Conservation (phyloP, 2,888 invertebrate genomes). For the Clivina fossor region DNA sequence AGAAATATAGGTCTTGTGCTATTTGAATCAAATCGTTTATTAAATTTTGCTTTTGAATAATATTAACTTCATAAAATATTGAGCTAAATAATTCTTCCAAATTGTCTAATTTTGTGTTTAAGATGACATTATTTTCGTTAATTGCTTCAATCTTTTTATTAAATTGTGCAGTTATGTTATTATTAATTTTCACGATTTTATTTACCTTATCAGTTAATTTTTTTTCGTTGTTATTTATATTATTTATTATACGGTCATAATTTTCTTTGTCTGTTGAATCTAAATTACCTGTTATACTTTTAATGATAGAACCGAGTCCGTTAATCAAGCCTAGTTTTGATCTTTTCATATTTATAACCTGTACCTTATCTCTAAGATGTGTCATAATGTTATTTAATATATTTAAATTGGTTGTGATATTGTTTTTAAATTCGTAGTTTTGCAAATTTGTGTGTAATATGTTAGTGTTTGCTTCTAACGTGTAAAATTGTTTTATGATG, state of each 20-base stretch:
- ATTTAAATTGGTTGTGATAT: background rate
- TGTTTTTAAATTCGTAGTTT: conserved; percentile 1
- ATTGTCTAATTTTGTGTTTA: conserved; percentile 11
- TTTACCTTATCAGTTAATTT: conserved; percentile 11
- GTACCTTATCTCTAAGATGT: background rate
- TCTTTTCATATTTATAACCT: background rate
- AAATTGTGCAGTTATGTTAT: conserved; percentile 8
- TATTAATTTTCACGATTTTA: background rate
- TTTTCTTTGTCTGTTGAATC: conserved; percentile 5
- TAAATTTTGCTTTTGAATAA: conserved; percentile 7
- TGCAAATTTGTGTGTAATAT: background rate
- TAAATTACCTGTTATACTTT: conserved; percentile 13
- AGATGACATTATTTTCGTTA: conserved; percentile 10
- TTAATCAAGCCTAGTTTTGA: conserved; percentile 5
- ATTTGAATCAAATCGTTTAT: conserved; percentile 2
- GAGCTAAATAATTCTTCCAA: conserved; percentile 5
- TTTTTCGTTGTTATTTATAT: conserved; percentile 3
- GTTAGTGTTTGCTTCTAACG: background rate
- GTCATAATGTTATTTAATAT: background rate
- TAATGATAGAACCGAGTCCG: conserved; percentile 12
- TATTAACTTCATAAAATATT: conserved; percentile 1
- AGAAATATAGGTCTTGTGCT: conserved; percentile 4
- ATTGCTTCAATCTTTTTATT: conserved; percentile 10
- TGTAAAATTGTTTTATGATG: conserved; percentile 4
- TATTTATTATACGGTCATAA: conserved; percentile 9